Conservation (phyloP, 2,797 vertebrate genomes). For the Pseudomugil gertrudae region DNA sequence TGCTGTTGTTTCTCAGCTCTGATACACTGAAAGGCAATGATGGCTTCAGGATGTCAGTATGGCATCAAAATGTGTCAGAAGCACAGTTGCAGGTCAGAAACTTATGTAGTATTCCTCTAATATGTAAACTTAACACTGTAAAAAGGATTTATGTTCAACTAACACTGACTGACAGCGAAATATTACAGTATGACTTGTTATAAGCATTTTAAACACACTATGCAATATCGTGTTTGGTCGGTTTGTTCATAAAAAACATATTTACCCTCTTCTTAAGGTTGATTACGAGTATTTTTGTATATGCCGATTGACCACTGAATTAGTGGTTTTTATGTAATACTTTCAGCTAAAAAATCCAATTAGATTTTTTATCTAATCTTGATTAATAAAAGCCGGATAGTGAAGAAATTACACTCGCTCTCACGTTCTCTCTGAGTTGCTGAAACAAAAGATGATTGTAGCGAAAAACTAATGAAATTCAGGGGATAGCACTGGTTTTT, state of each 20-base stretch:
- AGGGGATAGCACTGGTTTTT: conserved; percentile 30
- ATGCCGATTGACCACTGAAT: too few species aligned
- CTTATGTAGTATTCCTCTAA: background rate
- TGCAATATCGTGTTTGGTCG: background rate
- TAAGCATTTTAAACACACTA: background rate
- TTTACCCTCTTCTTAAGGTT: too few species aligned
- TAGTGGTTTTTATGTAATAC: background rate
- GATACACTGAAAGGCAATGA: background rate
- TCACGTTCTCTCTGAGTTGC: conserved; percentile 32
- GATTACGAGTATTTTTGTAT: background rate
- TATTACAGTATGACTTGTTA: background rate
- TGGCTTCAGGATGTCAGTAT: background rate
- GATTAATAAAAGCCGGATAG: too few species aligned
- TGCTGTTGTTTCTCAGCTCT: too few species aligned
- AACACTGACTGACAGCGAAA: background rate
- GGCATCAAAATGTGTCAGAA: background rate
- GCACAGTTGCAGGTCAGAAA: background rate
- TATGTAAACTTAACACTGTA: background rate
- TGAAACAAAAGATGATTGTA: conserved; percentile 61
- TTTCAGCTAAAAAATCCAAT: background rate
- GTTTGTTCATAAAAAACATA: background rate
- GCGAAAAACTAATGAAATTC: conserved; percentile 49
- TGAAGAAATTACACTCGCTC: conserved; percentile 23
- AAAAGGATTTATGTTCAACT: background rate
- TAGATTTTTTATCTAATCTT: too few species aligned